Conservation (phyloP, 2,113 vertebrate species). For the Microtus pennsylvanicus region DNA sequence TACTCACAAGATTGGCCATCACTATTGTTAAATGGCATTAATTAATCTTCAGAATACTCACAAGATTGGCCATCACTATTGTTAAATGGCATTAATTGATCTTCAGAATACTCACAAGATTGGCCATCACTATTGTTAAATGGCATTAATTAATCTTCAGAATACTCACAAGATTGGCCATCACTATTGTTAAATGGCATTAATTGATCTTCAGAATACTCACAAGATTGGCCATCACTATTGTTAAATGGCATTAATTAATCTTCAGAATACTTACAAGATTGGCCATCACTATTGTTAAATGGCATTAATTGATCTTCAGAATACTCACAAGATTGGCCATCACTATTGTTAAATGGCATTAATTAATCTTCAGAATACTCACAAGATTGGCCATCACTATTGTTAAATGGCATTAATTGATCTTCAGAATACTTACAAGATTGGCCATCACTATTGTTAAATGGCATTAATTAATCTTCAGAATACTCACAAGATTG, state of each 20-base stretch:
- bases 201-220: constrained; percentile 72
- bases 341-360: constrained; percentile 98
- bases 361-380: constrained; percentile 5
- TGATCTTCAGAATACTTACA: constrained; percentile 85
- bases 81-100: constrained; percentile 84
- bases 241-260: constrained; percentile 86
- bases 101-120: constrained; percentile 90
- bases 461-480: neutral
- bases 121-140: constrained; percentile 99
- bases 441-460: constrained; percentile 99
- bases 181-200: constrained; percentile 95
- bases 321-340: constrained; percentile 93
- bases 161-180: constrained; percentile 96
- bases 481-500: constrained; percentile 91
- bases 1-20: constrained; percentile 97
- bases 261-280: constrained; percentile 88
- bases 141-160: neutral
- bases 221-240: constrained; percentile 98
- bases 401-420: constrained; percentile 89
- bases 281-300: constrained; percentile 99
- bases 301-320: neutral
- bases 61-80: constrained; percentile 98
- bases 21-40: constrained; percentile 93
- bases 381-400: constrained; percentile 99
- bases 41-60: constrained; percentile 82